phyloP scores from a whole-genome alignment of 2,797 vertebrate species.

The Podarcis lilfordi region DNA sequence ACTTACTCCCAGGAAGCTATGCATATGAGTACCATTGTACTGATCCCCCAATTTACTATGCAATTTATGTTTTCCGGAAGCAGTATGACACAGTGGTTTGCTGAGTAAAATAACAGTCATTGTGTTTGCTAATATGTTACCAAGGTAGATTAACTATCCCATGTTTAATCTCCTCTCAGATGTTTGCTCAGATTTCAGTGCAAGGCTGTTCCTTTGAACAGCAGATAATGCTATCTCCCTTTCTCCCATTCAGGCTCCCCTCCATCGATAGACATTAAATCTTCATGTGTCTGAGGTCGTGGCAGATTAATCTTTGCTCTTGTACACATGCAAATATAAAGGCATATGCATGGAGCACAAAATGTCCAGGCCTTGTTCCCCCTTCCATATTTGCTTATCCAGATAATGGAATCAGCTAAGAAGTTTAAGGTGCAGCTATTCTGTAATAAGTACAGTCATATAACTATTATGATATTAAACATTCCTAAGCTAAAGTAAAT shows the following conservation, averaged over 20 bases:
- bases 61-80: neutral
- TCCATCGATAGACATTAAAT: neutral
- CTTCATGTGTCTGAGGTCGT: neutral
- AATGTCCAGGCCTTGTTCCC: neutral
- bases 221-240: too few relatives aligned
- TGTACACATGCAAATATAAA: neutral
- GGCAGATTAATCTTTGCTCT: neutral
- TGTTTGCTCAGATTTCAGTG: constrained; percentile 7
- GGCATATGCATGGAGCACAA: neutral
- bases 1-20: too few relatives aligned
- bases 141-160: neutral
- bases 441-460: neutral
- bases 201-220: neutral
- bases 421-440: neutral
- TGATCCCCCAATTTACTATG: too few relatives aligned
- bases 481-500: neutral
- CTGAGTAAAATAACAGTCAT: neutral
- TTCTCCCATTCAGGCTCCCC: too few relatives aligned
- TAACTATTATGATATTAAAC: neutral
- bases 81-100: neutral
- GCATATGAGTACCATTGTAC: too few relatives aligned
- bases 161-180: neutral
- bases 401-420: neutral
- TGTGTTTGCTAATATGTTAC: neutral
- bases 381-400: neutral